phyloP scores from a whole-genome alignment of 2,113 vertebrate species.

The Orycteropus afer region DNA sequence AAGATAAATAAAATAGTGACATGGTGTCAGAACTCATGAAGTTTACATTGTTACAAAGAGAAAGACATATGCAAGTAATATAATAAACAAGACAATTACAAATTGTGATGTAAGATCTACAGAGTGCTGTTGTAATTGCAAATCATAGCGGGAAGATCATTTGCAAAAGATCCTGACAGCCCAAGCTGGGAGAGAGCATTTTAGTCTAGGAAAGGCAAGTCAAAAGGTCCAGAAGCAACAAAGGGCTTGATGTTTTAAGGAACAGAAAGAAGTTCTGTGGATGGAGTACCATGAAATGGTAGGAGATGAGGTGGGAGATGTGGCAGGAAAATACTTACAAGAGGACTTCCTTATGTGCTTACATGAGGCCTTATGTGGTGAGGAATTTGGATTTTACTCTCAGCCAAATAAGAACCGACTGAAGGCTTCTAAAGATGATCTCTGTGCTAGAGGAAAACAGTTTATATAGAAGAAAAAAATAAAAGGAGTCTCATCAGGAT shows the following conservation, averaged over 20 bases:
- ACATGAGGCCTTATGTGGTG: neutral
- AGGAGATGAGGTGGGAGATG: neutral
- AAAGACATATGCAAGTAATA: neutral
- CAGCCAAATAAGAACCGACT: neutral
- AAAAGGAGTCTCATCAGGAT: neutral
- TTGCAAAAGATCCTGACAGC: neutral
- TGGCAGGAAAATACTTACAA: neutral
- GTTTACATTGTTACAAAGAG: neutral
- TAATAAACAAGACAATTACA: slow-evolving; percentile 21
- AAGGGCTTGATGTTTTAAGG: neutral
- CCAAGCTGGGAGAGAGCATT: neutral
- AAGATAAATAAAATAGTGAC: neutral
- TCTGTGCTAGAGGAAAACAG: neutral
- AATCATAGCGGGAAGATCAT: neutral
- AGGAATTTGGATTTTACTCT: neutral
- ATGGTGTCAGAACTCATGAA: neutral
- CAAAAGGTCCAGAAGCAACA: neutral
- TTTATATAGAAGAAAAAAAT: neutral
- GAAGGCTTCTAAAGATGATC: neutral
- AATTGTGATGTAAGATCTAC: neutral
- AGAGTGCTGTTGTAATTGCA: neutral
- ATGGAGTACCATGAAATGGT: neutral
- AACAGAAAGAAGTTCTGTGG: neutral
- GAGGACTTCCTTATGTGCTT: too few species aligned
- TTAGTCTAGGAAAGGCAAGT: neutral